phyloP scores from a whole-genome alignment of 53 echinoderm and acorn worm species.

The Holothuria scabra region DNA sequence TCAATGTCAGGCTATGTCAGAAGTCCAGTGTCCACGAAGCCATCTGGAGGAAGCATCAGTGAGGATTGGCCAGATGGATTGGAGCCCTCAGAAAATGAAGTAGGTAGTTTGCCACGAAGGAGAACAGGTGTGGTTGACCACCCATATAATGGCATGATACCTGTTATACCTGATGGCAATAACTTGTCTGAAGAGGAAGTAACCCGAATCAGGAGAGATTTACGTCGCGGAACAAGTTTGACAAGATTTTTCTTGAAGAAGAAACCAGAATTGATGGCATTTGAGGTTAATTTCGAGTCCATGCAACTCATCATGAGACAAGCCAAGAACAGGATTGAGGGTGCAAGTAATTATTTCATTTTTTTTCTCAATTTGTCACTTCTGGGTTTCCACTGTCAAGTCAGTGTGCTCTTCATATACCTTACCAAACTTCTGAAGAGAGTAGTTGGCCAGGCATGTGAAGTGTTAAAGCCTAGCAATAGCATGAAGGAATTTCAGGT shows the following conservation, averaged over 20 bases:
- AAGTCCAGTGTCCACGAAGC: background rate
- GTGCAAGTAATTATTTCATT: slow-evolving; percentile 70
- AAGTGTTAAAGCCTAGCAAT: no score
- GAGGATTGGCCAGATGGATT: background rate
- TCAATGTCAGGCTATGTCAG: background rate
- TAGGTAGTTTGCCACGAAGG: background rate
- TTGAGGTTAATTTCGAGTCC: slow-evolving; percentile 89
- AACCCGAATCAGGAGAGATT: slow-evolving; percentile 51
- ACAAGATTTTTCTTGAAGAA: slow-evolving; percentile 79
- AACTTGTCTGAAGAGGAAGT: slow-evolving; percentile 44
- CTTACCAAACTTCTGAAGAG: no score
- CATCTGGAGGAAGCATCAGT: background rate
- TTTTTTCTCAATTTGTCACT: background rate
- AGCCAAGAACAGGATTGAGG: slow-evolving; percentile 72
- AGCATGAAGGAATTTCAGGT: no score
- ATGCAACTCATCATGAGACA: slow-evolving; percentile 85
- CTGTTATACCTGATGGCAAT: background rate
- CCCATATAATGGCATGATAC: slow-evolving; percentile 10
- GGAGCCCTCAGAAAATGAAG: background rate
- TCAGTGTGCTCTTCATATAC: no score
- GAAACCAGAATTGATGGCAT: slow-evolving; percentile 83
- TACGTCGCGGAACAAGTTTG: slow-evolving; percentile 80
- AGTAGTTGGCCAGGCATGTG: no score
- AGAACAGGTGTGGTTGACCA: slow-evolving; percentile 15
- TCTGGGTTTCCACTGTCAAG: no score